A percentile compares a stretch with the other conserved stretches of the same genome.
Conservation (phyloP, 2,797 vertebrate genomes). For the Cyclura pinguis region DNA sequence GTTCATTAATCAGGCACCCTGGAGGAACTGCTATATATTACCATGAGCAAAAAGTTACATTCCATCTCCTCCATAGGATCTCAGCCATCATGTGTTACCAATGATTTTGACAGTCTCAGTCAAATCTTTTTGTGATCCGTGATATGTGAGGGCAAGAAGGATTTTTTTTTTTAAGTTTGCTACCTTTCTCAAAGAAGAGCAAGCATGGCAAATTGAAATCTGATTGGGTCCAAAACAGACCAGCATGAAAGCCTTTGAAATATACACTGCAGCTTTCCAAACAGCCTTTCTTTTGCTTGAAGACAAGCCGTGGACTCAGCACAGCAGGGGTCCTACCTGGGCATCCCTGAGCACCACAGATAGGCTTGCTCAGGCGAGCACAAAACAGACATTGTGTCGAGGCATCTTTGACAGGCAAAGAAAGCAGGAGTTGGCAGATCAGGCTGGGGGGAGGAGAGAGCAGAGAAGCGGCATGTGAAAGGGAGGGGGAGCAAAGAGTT, state of each 20-base stretch:
- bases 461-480: fast-evolving
- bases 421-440: neutral
- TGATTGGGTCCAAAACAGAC: slow-evolving; percentile 51
- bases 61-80: too few species aligned
- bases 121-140: too few species aligned
- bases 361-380: neutral
- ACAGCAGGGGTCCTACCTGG: slow-evolving; percentile 8
- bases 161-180: neutral
- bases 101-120: neutral
- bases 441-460: neutral
- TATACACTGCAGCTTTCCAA: neutral
- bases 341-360: slow-evolving; percentile 5
- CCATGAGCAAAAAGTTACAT: too few species aligned
- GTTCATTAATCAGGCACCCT: too few species aligned
- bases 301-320: slow-evolving; percentile 13
- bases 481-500: neutral
- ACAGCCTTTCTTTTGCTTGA: slow-evolving; percentile 23
- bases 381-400: slow-evolving; percentile 39
- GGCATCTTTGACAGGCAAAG: neutral
- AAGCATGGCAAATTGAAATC: slow-evolving; percentile 16
- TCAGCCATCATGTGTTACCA: neutral
- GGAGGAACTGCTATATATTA: too few species aligned
- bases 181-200: slow-evolving; percentile 26
- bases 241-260: slow-evolving; percentile 5
- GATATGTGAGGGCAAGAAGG: neutral